Evolutionary conservation across 2,888 invertebrate genomes (phyloP), one percentile per base, ranked within the genome.

Genomic region (Laspeyria flexula): DNA sequence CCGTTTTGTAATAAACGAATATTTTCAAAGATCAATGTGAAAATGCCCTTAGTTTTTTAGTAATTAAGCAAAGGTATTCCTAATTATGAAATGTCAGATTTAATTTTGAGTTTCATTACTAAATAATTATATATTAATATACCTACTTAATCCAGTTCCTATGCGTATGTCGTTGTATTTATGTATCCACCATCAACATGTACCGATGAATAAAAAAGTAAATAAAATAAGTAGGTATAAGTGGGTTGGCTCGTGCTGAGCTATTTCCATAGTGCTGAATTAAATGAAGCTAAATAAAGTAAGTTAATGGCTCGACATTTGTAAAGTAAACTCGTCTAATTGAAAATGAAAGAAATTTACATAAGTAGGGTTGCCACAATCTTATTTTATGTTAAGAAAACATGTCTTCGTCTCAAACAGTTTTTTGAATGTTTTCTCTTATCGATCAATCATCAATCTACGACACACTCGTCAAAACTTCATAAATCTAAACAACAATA

Each of bases 341-440:
- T 65, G 65, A 65, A 60, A 62, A 43, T 51, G 60, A 65, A 55
- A 51, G 44, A 65, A 48, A 65, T 62, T 62, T 45, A 39, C 55
- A 62, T 62, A 60, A 59, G 59, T 58, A 48, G 49, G 13, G 38
- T 34, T 15, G 25, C 59, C 18, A 10, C n/a, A 18, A 10, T 18
- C 18, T 13, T 15, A 18, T 18, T 35, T 10, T 18, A 10, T 5
- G 16, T 15, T 5, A 9, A 9, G 15, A 10, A 6, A 9, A 1
- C 15, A n/a, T n/a, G n/a, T n/a, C n/a, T n/a, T n/a, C n/a, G n/a
- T n/a, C n/a, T n/a, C n/a, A n/a, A n/a, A n/a, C n/a, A n/a, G n/a
- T n/a, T n/a, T n/a, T n/a, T n/a, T n/a, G n/a, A n/a, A n/a, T n/a
- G n/a, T n/a, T n/a, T n/a, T n/a, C n/a, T n/a, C n/a, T n/a, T n/a